Percentiles rank a stretch among this genome's conserved stretches.
These are phyloP conservation scores for Argyrosomus japonicus DNA, from an alignment of 2,113 vertebrate species.

Conservation along the genomic window DNA sequence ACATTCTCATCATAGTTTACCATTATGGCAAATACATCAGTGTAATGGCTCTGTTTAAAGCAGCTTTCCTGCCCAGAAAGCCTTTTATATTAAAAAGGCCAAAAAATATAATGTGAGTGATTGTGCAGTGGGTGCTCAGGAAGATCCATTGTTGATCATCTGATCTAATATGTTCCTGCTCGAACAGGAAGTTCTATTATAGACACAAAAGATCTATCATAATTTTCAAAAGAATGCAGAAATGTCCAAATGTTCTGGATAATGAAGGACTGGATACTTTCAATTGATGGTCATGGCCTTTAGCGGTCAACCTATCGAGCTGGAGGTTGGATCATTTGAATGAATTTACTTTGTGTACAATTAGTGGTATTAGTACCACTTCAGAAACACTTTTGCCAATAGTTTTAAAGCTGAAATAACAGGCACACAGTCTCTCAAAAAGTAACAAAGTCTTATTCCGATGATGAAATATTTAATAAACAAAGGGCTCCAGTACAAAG, in stretches of 20 bases:
- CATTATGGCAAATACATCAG: conserved; percentile 12
- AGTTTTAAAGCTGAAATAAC: neutral
- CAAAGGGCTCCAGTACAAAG: conserved; percentile 16
- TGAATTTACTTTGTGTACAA: conserved; percentile 1
- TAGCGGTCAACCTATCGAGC: conserved; percentile 12
- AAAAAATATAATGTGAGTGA: neutral
- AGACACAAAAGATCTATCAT: conserved; percentile 3
- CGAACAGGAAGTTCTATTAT: neutral
- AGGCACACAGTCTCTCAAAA: neutral
- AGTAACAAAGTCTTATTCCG: neutral
- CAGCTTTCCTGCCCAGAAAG: neutral
- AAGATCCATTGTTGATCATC: conserved; percentile 17
- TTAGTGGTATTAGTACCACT: neutral
- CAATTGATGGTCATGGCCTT: conserved; percentile 15
- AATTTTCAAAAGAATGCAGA: neutral
- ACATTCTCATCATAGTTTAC: conserved; percentile 9
- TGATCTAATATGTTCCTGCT: neutral
- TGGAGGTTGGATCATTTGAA: neutral
- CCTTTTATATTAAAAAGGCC: neutral
- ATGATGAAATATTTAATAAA: conserved; percentile 15
- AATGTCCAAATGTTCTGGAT: neutral
- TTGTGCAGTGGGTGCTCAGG: neutral
- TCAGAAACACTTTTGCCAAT: neutral
- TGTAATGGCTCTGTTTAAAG: conserved; percentile 18
- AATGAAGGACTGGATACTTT: neutral